Evolutionary conservation across 2,113 vertebrate species (phyloP).

Genomic region (Notechis scutatus): DNA sequence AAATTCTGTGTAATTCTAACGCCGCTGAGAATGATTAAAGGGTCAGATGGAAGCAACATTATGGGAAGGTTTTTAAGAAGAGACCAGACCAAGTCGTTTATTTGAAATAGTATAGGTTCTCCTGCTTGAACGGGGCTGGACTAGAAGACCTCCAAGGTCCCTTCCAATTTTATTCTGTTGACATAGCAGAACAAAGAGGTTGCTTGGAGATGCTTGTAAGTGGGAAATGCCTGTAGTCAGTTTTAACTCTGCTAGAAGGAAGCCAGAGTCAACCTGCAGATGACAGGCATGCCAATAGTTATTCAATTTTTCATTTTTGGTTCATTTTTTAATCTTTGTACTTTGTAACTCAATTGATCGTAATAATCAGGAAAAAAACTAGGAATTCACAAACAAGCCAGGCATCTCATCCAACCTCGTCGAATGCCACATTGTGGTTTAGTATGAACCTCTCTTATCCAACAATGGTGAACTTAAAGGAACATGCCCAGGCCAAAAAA

Average conservation of each 20-base stretch:
- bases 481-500: neutral
- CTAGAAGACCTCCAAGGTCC: too few relatives aligned
- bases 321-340: neutral
- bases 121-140: too few relatives aligned
- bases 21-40: neutral
- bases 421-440: neutral
- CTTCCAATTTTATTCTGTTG: too few relatives aligned
- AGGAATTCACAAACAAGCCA: neutral
- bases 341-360: neutral
- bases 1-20: neutral
- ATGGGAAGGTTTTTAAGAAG: neutral
- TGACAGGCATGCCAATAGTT: neutral
- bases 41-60: neutral
- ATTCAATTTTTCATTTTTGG: neutral
- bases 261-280: neutral
- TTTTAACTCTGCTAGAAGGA: neutral
- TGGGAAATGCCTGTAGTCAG: neutral
- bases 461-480: neutral
- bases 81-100: too few relatives aligned
- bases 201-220: neutral
- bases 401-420: neutral
- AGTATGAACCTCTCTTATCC: neutral
- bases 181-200: neutral
- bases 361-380: neutral
- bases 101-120: too few relatives aligned